phyloP scores from a whole-genome alignment of 2,797 vertebrate genomes.

The Syngnathus acus region DNA sequence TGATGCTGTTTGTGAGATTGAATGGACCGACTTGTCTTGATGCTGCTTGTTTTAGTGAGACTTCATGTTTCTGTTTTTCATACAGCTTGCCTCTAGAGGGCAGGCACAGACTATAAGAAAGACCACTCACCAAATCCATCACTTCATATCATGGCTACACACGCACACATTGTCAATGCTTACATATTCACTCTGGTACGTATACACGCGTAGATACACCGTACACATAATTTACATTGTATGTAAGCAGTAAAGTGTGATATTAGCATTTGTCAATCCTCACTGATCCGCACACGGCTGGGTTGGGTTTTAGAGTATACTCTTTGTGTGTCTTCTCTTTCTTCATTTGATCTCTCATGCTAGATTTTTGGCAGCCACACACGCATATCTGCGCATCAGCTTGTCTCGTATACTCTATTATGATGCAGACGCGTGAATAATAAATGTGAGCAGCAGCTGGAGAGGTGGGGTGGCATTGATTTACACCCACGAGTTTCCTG shows the following conservation, averaged over 20 bases:
- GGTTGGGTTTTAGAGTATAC: conserved; percentile 16
- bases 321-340: conserved; percentile 15
- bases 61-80: conserved; percentile 31
- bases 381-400: conserved; percentile 30
- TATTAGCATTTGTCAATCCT: conserved; percentile 68
- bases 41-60: not conserved
- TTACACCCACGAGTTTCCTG: conserved; percentile 72
- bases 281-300: conserved; percentile 48
- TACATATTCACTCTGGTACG: not conserved
- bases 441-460: conserved; percentile 69
- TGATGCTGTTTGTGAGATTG: too few species aligned
- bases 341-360: conserved; percentile 41
- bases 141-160: conserved; percentile 18
- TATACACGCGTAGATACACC: not conserved
- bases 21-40: not conserved
- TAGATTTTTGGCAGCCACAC: conserved; percentile 28
- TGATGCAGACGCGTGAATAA: conserved; percentile 72
- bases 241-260: conserved; percentile 60
- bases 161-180: conserved; percentile 5
- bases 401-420: conserved; percentile 49
- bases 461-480: conserved; percentile 70
- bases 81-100: conserved; percentile 60
- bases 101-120: conserved; percentile 56
- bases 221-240: not conserved
- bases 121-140: conserved; percentile 13